These are phyloP conservation scores for Phania funesta DNA, from an alignment of 2,888 invertebrate genomes.

Conservation along the genomic window DNA sequence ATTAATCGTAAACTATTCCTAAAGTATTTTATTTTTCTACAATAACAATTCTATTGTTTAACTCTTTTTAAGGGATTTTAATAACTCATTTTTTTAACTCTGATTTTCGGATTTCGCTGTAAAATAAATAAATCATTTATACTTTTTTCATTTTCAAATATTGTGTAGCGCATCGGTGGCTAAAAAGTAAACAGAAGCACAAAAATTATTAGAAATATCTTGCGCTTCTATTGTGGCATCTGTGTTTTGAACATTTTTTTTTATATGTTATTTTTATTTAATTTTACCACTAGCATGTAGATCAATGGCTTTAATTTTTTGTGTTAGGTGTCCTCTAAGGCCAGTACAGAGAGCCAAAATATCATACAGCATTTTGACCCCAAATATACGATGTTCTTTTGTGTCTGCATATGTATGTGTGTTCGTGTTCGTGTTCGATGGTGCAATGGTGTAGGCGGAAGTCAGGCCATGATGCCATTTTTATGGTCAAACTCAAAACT, in stretches of 20 bases:
- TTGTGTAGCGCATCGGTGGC: neutral
- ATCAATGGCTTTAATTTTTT: slow-evolving; percentile 32
- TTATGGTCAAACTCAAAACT: slow-evolving; percentile 35
- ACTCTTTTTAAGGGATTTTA: too few relatives aligned
- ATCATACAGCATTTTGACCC: slow-evolving; percentile 17
- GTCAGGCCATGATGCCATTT: slow-evolving; percentile 39
- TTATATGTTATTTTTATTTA: slow-evolving; percentile 20
- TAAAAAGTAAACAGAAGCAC: neutral
- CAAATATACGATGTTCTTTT: neutral
- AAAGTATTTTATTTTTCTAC: too few relatives aligned
- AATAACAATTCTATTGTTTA: too few relatives aligned
- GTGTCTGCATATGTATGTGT: neutral
- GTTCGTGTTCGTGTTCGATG: too few relatives aligned
- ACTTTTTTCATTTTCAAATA: neutral
- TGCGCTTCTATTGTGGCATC: slow-evolving; percentile 35
- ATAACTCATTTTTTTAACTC: too few relatives aligned
- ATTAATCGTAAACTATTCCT: too few relatives aligned
- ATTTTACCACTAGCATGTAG: slow-evolving; percentile 42
- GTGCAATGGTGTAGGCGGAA: slow-evolving; percentile 31
- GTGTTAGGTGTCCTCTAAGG: neutral
- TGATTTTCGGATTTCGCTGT: too few relatives aligned
- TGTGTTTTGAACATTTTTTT: slow-evolving; percentile 19
- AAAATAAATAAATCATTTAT: too few relatives aligned
- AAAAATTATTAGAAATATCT: slow-evolving; percentile 37
- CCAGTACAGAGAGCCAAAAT: slow-evolving; percentile 10